phyloP scores from a whole-genome alignment of 2,888 invertebrate species.

The Slavum lentiscoides region DNA sequence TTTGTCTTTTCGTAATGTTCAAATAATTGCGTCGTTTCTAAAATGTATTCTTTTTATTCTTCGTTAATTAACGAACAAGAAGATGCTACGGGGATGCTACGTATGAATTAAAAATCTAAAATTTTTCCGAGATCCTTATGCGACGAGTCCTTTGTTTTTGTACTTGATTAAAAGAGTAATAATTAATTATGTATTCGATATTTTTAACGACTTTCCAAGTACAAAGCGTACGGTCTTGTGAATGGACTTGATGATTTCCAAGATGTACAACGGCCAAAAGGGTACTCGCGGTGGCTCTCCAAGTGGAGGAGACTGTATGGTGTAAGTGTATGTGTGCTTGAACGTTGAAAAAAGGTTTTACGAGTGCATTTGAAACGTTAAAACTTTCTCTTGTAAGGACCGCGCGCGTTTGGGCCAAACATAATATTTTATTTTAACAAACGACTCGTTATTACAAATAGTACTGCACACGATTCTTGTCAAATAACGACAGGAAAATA shows the following conservation, averaged over 20 bases:
- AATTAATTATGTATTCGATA: not conserved
- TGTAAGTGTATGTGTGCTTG: not conserved
- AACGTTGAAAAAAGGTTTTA: not conserved
- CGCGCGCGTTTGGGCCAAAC: not conserved
- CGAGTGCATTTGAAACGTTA: not conserved
- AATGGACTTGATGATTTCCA: not conserved
- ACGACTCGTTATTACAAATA: not conserved
- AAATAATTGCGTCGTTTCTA: too few species aligned
- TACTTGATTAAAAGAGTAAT: not conserved
- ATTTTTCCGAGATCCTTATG: too few species aligned
- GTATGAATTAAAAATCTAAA: too few species aligned
- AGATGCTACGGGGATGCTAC: too few species aligned
- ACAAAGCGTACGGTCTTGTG: not conserved
- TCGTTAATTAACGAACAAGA: too few species aligned
- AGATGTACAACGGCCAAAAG: not conserved
- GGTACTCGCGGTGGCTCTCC: not conserved
- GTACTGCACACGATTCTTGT: not conserved
- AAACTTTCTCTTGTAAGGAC: not conserved
- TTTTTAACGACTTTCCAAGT: not conserved
- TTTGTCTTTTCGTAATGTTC: too few species aligned
- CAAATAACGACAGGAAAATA: not conserved
- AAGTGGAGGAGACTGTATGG: not conserved
- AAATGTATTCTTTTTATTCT: too few species aligned
- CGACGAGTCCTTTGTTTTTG: not conserved
- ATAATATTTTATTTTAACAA: slow-evolving; percentile 3